A percentile compares a stretch with the other conserved stretches of the same genome.
Conservation (phyloP, 2,113 vertebrate species). For the Rhea americana region DNA sequence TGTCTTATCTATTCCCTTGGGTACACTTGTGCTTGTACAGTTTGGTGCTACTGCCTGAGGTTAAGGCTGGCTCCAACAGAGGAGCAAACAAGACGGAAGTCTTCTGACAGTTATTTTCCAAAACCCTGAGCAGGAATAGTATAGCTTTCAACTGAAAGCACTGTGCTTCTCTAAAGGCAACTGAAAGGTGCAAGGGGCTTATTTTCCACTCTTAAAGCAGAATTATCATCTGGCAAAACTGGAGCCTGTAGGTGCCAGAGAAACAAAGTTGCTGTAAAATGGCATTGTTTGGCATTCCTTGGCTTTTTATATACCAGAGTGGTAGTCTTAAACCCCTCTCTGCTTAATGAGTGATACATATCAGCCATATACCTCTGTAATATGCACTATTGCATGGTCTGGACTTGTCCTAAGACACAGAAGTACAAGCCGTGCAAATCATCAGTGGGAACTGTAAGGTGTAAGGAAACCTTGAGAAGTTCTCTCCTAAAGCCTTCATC, state of each 20-base stretch:
- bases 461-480: neutral
- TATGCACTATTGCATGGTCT: neutral
- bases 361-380: neutral
- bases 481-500: neutral
- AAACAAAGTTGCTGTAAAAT: conserved; percentile 7
- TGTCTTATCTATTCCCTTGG: neutral
- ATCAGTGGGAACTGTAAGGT: neutral
- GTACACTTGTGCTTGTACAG: neutral
- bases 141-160: neutral
- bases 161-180: neutral
- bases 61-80: neutral
- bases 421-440: neutral
- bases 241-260: neutral
- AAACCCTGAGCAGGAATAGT: neutral
- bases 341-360: neutral
- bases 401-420: neutral
- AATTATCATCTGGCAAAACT: conserved; percentile 18
- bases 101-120: neutral
- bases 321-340: neutral
- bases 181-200: neutral
- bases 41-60: neutral
- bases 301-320: neutral
- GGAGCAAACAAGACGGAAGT: neutral
- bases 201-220: neutral
- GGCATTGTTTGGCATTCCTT: neutral